Base-by-base conservation (phyloP, 2,113 vertebrate species). In the Odobenus rosmarus region DNA sequence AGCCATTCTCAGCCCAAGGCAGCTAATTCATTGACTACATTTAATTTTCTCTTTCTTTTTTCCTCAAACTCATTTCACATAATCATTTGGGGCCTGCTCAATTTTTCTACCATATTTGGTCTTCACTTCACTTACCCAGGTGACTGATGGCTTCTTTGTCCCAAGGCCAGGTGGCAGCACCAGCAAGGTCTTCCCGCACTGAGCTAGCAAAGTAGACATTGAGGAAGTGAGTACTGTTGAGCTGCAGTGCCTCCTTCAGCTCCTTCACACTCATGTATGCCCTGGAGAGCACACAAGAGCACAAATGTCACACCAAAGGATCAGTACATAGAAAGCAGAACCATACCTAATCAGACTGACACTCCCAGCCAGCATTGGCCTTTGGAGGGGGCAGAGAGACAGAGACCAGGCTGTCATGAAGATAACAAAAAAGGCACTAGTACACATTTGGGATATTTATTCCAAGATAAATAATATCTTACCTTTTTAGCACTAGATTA, bases 81-180 rank as follows among this genome's bases (percentile, higher is more conserved):
- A 80, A 19, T 55, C n/a, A 39, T 23, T 79, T 77, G 23, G 18
- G 67, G 14, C 3, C 23, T 57, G 51, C n/a, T 85, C 49, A 1
- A 19, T 83, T 55, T 85, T 53, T 33, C 36, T 36, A 13, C 33
- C 36, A 16, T 24, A 28, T 31, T 74, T 87, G 23, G n/a, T 42
- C 71, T 88, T 59, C 33, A 8, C 31, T 24, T 94, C 46, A 95
- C 98, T 99, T 95, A 99, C 99, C 99, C 97, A 99, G 98, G 95
- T 99, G 99, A 81, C 98, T 99, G 3, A 99, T 98, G 57, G 99
- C 99, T 92, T 99, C 99, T 93, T 99, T 99, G 67, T 99, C 99
- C 99, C 99, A 99, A 0, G 99, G 99, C 99, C 99, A 99, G 59
- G 99, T 99, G 55, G 99, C 99, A 88, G 99, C 99, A 94, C 99